phyloP scores from a whole-genome alignment of 1,140 invertebrate genomes.

The Daktulosphaira vitifoliae region DNA sequence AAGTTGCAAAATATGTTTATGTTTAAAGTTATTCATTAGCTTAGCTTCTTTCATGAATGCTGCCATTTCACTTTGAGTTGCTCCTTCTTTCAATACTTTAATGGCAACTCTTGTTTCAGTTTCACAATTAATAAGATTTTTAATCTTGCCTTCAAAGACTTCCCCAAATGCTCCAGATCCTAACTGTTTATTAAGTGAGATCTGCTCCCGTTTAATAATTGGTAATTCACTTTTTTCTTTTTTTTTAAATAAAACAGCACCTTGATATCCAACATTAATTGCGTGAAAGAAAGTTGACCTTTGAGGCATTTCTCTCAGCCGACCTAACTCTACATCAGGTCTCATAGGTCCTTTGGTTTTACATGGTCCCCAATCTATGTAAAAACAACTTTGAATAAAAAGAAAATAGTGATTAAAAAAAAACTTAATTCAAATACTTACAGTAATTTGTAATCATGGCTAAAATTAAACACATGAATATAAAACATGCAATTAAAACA shows the following conservation, averaged over 20 bases:
- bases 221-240: slow-evolving; percentile 50
- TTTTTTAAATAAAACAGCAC: slow-evolving; percentile 38
- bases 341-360: slow-evolving; percentile 40
- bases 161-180: slow-evolving; percentile 96
- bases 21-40: slow-evolving; percentile 94
- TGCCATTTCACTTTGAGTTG: slow-evolving; percentile 77
- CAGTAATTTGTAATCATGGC: slow-evolving; percentile 22
- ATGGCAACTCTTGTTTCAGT: slow-evolving; percentile 66
- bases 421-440: not conserved
- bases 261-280: slow-evolving; percentile 68
- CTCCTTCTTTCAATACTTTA: slow-evolving; percentile 86
- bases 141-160: slow-evolving; percentile 82
- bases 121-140: slow-evolving; percentile 50
- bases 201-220: slow-evolving; percentile 63
- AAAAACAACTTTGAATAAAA: too few species aligned
- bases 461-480: not conserved
- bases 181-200: slow-evolving; percentile 76
- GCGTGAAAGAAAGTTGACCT: slow-evolving; percentile 63
- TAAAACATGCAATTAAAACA: slow-evolving; percentile 6
- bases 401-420: too few species aligned
- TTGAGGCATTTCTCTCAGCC: slow-evolving; percentile 70
- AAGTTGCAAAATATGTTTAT: slow-evolving; percentile 86
- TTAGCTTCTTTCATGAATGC: slow-evolving; percentile 96
- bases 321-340: slow-evolving; percentile 76
- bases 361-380: not conserved